Conservation (phyloP, 2,888 invertebrate species). For the Papilio gigon region DNA sequence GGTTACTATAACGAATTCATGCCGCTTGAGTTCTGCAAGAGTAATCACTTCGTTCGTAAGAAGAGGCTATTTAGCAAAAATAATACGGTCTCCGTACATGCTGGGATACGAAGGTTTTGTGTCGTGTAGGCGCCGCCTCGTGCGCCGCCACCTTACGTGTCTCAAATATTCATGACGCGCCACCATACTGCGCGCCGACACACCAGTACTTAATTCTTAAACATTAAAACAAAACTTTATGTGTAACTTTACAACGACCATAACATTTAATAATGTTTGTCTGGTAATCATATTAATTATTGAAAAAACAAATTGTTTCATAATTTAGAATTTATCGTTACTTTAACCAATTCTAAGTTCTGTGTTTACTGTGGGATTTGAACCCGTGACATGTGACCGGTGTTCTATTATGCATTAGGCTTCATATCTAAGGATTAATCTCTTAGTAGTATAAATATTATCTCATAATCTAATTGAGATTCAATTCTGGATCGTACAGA, state of each 20-base stretch:
- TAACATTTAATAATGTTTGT: not conserved
- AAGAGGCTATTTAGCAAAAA: conserved; percentile 6
- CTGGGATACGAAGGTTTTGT: conserved; percentile 24
- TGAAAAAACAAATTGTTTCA: too few relatives aligned
- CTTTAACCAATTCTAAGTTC: too few relatives aligned
- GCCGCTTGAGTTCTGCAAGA: too few relatives aligned
- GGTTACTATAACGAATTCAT: too few relatives aligned
- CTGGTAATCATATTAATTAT: too few relatives aligned
- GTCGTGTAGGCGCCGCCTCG: conserved; percentile 26
- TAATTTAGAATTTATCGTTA: too few relatives aligned
- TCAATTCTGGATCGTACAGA: not conserved
- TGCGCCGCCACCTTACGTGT: conserved; percentile 29
- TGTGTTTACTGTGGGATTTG: too few relatives aligned
- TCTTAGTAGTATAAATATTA: not conserved
- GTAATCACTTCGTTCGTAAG: not conserved
- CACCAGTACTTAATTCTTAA: not conserved
- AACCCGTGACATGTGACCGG: too few relatives aligned
- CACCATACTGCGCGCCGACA: not conserved
- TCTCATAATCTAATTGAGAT: not conserved
- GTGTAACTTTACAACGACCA: not conserved
- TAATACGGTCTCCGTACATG: conserved; percentile 13
- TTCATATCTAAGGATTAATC: not conserved
- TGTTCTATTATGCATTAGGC: too few relatives aligned
- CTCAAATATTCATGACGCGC: conserved; percentile 38
- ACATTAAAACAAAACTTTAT: not conserved